These are phyloP conservation scores for Montipora efflorescens DNA, from an alignment of 64 coral and sea anemone genomes.

Conservation along the genomic window DNA sequence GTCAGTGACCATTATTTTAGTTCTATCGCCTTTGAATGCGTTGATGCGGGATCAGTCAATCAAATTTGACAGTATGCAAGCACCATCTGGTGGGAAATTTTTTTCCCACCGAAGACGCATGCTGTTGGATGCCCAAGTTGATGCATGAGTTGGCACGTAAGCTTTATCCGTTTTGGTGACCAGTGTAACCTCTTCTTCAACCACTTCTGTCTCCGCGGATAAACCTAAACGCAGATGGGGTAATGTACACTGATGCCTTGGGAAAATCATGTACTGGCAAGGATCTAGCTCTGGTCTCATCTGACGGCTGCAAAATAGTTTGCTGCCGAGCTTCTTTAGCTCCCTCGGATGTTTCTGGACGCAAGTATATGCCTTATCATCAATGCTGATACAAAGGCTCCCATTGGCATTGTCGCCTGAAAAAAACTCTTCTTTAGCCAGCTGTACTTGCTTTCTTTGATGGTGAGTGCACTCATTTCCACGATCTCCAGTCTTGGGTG, in stretches of 20 bases:
- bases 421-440: conserved; percentile 61
- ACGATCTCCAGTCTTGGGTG: conserved; percentile 54
- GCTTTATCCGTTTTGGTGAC: conserved; percentile 61
- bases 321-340: conserved; percentile 51
- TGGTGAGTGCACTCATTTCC: conserved; percentile 53
- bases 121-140: conserved; percentile 67
- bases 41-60: too few relatives aligned
- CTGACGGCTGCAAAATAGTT: conserved; percentile 65
- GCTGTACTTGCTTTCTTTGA: conserved; percentile 30
- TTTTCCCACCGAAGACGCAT: conserved; percentile 57
- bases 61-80: too few relatives aligned
- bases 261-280: conserved; percentile 60
- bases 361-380: conserved; percentile 67
- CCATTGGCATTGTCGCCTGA: not conserved
- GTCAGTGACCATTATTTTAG: too few relatives aligned
- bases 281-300: conserved; percentile 67
- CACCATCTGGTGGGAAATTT: too few relatives aligned
- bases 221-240: conserved; percentile 69
- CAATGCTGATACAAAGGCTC: conserved; percentile 39
- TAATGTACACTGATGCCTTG: conserved; percentile 61
- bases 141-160: conserved; percentile 69
- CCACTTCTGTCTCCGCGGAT: conserved; percentile 54
- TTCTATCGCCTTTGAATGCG: too few relatives aligned
- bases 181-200: conserved; percentile 44
- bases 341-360: conserved; percentile 65